Base-by-base conservation (phyloP, 2,888 invertebrate species). In the Sthenelais limicola region DNA sequence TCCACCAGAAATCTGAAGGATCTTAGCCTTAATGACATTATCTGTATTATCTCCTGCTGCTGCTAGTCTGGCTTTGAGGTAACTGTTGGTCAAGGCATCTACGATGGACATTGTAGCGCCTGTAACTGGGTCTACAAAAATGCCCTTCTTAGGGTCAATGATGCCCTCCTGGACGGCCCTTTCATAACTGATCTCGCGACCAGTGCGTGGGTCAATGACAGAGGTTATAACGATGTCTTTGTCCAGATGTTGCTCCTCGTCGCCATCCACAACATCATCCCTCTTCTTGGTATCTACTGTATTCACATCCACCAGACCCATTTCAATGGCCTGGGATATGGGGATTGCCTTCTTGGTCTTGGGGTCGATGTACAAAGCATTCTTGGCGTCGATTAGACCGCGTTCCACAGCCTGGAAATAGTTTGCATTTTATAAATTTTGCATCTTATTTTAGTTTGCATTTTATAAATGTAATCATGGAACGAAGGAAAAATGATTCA, bases 331-430 rank as follows among this genome's bases (percentile, higher is more conserved):
- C 24, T 74, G 68, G n/a, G 48, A 26, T 12, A 76, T 54, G 48
- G 71, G 54, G n/a, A 74, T 58, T 9, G 66, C 32, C 35, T 73
- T 58, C 18, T 74, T 74, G 4, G 72, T 76, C n/a, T 68, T 26
- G 12, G 73, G 75, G 66, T 73, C 69, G 1, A 72, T 87, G 69
- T 93, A 91, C 85, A 92, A 91, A 15, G 92, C 92, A 38, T 91
- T 90, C 74, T 90, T 89, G 0, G 93, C 91, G 83, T 95, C 93
- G 82, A 94, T 90, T 72, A 95, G 93, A 3, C 94, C 94, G 79
- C 90, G 89, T 68, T 89, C 88, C 74, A 92, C 91, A 2, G 95
- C 95, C 84, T 94, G 62, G n/a, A n/a, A n/a, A n/a, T n/a, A n/a
- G n/a, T n/a, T n/a, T n/a, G n/a, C n/a, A n/a, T n/a, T n/a, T n/a